phyloP scores from a whole-genome alignment of 1,140 invertebrate genomes.

The Drosophila kikkawai region DNA sequence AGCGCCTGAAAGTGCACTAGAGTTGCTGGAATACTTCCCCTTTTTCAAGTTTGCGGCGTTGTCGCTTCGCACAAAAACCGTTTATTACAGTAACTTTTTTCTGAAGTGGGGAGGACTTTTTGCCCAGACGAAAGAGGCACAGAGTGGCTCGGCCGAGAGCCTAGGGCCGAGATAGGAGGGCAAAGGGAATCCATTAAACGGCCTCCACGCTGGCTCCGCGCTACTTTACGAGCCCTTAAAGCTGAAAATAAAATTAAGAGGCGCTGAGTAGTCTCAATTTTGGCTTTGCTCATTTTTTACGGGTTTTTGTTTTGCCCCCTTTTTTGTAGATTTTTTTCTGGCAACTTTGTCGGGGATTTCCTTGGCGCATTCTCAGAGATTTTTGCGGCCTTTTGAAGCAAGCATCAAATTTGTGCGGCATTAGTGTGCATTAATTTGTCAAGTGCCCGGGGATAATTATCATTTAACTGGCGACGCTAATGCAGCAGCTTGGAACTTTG shows the following conservation, averaged over 20 bases:
- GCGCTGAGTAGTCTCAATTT: constrained; percentile 78
- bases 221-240: constrained; percentile 70
- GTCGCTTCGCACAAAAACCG: constrained; percentile 47
- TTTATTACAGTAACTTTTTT: constrained; percentile 57
- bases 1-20: constrained; percentile 54
- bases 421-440: constrained; percentile 65
- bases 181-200: constrained; percentile 48
- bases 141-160: neutral
- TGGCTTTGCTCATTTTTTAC: constrained; percentile 59
- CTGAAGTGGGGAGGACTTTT: constrained; percentile 8
- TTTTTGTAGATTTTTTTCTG: constrained; percentile 7
- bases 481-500: constrained; percentile 4
- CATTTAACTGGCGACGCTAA: constrained; percentile 52
- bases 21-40: constrained; percentile 31
- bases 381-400: constrained; percentile 39
- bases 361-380: constrained; percentile 18
- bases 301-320: constrained; percentile 21
- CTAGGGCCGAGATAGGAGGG: neutral
- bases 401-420: constrained; percentile 58
- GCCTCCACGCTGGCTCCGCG: constrained; percentile 17
- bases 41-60: constrained; percentile 54
- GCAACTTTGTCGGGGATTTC: constrained; percentile 57
- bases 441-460: constrained; percentile 61
- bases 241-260: constrained; percentile 76
- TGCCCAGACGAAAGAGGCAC: neutral